Conservation (phyloP, 2,888 invertebrate species). For the Athrips mouffetella region DNA sequence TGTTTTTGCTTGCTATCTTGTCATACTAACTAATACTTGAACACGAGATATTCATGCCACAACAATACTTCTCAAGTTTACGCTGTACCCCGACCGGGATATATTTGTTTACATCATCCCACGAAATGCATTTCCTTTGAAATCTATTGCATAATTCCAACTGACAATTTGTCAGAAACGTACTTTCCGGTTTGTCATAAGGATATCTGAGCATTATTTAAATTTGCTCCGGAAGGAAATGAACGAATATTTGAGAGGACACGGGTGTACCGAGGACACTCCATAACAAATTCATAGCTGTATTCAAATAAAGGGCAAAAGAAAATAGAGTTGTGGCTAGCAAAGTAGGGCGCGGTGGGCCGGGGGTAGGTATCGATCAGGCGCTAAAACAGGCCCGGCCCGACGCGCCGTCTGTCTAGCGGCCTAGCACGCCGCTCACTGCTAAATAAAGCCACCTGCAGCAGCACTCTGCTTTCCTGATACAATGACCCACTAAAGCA, state of each 20-base stretch:
- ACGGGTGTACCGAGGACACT: conserved; percentile 13
- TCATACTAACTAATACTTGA: not conserved
- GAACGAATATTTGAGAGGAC: conserved; percentile 19
- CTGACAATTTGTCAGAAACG: conserved; percentile 5
- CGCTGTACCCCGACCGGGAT: not conserved
- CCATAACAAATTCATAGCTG: conserved; percentile 39
- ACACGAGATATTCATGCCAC: not conserved
- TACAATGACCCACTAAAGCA: conserved; percentile 65
- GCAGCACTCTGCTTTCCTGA: conserved; percentile 45
- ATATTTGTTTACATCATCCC: conserved; percentile 5
- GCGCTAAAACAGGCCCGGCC: conserved; percentile 59
- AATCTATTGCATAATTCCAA: conserved; percentile 13
- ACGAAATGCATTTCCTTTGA: conserved; percentile 11
- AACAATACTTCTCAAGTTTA: conserved; percentile 5
- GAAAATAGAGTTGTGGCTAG: conserved; percentile 57
- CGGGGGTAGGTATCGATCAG: conserved; percentile 66
- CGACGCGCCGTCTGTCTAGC: conserved; percentile 57
- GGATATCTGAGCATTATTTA: conserved; percentile 12
- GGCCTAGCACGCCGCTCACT: conserved; percentile 43
- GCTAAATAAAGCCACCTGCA: conserved; percentile 52
- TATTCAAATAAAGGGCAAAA: conserved; percentile 51
- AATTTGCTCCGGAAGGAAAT: conserved; percentile 4
- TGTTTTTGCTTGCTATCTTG: not conserved
- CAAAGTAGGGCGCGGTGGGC: conserved; percentile 65
- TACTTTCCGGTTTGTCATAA: conserved; percentile 7